Percentiles rank a stretch among this genome's conserved stretches.
Evolutionary conservation across 1,140 invertebrate genomes (phyloP).

Genomic region (Brachionus angularis): DNA sequence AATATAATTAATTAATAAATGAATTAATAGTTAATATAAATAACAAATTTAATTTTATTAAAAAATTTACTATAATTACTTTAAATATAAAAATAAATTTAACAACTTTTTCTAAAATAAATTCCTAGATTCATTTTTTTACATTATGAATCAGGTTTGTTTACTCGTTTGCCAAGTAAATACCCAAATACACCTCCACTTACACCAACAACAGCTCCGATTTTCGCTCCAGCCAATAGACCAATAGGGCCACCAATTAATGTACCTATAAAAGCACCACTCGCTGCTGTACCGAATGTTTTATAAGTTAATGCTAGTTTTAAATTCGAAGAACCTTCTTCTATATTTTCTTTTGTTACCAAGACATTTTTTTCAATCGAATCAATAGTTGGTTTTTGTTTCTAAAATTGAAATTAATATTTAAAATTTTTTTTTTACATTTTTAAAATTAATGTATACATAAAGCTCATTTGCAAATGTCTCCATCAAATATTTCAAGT

Average conservation of each 20-base stretch:
- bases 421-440: neutral
- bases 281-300: neutral
- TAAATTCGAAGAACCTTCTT: neutral
- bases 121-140: too few species aligned
- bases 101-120: too few species aligned
- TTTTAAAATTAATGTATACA: conserved; percentile 23
- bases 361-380: conserved; percentile 28
- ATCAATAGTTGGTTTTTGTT: conserved; percentile 41
- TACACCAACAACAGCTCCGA: conserved; percentile 26
- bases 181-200: conserved; percentile 31
- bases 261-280: conserved; percentile 23
- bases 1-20: too few species aligned
- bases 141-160: too few species aligned
- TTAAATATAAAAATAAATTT: too few species aligned
- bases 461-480: conserved; percentile 29
- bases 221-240: conserved; percentile 19
- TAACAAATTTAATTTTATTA: too few species aligned
- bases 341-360: neutral
- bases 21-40: too few species aligned
- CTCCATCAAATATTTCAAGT: conserved; percentile 35
- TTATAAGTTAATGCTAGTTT: conserved; percentile 6
- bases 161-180: too few species aligned
- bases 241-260: conserved; percentile 16
- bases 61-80: too few species aligned
- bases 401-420: neutral